Evolutionary conservation across 1,140 invertebrate genomes (phyloP), one percentile per base, ranked within the genome.

Genomic region (Galleria mellonella): DNA sequence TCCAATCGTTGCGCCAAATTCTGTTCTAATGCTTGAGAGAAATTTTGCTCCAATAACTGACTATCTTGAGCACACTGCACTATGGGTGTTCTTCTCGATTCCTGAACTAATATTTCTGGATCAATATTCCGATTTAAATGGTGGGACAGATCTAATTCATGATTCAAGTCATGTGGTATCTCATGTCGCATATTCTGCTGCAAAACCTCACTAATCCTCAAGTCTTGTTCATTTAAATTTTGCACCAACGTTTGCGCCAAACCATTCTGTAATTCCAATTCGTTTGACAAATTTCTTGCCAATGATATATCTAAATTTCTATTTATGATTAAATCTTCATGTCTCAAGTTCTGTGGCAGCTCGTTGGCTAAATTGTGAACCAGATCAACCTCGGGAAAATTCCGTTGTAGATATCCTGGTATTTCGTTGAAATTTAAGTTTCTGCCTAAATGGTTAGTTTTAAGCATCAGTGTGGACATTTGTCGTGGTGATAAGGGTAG

Each of bases 391-490:
- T 75, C 69, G 5, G 60, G 38, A 9, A 77, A 39, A 14, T 72
- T 76, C 12, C 79, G 61, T 7, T 62, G 62, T 15, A 82, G 45
- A 46, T 78, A 69, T 5, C 64, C 51, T 0, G 74, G 71, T 10
- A 76, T 50, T 14, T 82, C 74, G 5, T 73, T 74, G 35, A 81
- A 83, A 36, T 70, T 74, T 9, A 78, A 32, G 2, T 59, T 68
- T 9, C 76, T 39, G 0, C 55, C 57, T 7, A 78, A 30, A 15
- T 76, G 73, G 45, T 81, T 82, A 0, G 69, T 66, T 57, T 84
- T 84, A 0, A 83, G 44, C 78, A 83, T 83, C 0, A 84, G 48
- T 0, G 73, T 78, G 5, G 81, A 82, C 65, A 84, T 81, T 43
- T 83, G 81, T 17, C 79, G 43, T 0, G 79, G 79, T 1, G 77